These are phyloP conservation scores for Globodera ellingtonae DNA, from an alignment of 1,140 invertebrate genomes.

Conservation along the genomic window DNA sequence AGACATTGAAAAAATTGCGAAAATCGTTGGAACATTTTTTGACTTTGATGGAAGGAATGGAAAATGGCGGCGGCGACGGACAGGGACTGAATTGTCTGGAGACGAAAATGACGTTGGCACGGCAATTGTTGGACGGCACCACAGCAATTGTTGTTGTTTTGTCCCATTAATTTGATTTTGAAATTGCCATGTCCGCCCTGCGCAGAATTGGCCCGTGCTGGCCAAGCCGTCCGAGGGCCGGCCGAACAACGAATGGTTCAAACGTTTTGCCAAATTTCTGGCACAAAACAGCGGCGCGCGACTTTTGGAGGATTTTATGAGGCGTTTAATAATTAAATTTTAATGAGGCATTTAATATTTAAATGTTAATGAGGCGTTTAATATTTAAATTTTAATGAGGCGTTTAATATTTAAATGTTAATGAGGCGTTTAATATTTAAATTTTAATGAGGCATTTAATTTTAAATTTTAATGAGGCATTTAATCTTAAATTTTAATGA, in stretches of 20 bases:
- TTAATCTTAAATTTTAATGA: too few species aligned
- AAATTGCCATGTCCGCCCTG: neutral
- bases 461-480: too few species aligned
- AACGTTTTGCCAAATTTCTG: conserved; percentile 24
- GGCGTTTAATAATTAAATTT: conserved; percentile 22
- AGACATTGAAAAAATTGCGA: neutral
- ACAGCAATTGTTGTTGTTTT: neutral
- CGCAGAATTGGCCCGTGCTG: conserved; percentile 13
- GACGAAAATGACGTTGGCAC: neutral
- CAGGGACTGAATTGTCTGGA: neutral
- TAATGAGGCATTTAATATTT: too few species aligned
- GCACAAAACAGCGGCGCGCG: neutral
- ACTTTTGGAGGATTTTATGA: conserved; percentile 30
- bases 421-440: too few species aligned
- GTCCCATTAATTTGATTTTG: conserved; percentile 13
- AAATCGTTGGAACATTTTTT: neutral
- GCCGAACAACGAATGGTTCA: conserved; percentile 13
- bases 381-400: too few species aligned
- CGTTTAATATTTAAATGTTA: too few species aligned
- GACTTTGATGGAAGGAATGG: neutral
- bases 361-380: too few species aligned
- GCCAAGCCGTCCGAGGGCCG: neutral
- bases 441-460: too few species aligned
- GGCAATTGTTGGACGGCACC: conserved; percentile 8
- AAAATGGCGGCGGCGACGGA: neutral